Conservation (phyloP, 2,888 invertebrate genomes). For the Crematogaster levior region DNA sequence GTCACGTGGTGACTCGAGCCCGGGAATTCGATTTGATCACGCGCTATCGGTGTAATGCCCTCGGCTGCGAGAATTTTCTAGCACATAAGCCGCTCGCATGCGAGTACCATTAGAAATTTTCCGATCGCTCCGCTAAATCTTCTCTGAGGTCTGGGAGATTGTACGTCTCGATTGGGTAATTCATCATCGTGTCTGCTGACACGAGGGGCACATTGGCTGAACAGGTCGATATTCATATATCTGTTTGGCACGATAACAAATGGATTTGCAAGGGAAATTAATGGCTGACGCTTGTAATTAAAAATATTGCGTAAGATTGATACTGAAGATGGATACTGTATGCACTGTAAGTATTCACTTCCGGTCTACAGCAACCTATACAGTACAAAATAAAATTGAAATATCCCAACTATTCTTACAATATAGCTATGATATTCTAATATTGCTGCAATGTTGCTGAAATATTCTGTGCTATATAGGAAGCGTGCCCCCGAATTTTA, state of each 20-base stretch:
- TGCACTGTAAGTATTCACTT: background rate
- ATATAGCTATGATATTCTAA: too few relatives aligned
- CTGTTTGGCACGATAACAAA: background rate
- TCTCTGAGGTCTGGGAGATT: too few relatives aligned
- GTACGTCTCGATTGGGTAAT: background rate
- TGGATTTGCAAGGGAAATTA: background rate
- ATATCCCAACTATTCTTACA: too few relatives aligned
- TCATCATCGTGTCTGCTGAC: background rate
- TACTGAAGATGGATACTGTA: background rate
- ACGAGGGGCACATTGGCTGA: background rate
- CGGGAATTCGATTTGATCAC: conserved; percentile 29
- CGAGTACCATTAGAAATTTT: conserved; percentile 1
- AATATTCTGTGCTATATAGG: too few relatives aligned
- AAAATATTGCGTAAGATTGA: background rate
- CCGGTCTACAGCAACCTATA: background rate
- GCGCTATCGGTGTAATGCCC: conserved; percentile 29
- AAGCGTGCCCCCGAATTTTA: background rate
- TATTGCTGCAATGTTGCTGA: too few relatives aligned
- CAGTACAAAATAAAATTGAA: too few relatives aligned
- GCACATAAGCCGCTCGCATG: background rate
- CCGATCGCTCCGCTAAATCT: background rate
- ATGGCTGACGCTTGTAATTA: background rate
- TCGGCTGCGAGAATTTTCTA: conserved; percentile 22
- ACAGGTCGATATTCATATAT: background rate
- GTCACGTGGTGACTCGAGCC: conserved; percentile 30